Percentiles rank a stretch among this genome's conserved stretches.
Conservation (phyloP, 2,888 invertebrate species). For the Globia sparganii region DNA sequence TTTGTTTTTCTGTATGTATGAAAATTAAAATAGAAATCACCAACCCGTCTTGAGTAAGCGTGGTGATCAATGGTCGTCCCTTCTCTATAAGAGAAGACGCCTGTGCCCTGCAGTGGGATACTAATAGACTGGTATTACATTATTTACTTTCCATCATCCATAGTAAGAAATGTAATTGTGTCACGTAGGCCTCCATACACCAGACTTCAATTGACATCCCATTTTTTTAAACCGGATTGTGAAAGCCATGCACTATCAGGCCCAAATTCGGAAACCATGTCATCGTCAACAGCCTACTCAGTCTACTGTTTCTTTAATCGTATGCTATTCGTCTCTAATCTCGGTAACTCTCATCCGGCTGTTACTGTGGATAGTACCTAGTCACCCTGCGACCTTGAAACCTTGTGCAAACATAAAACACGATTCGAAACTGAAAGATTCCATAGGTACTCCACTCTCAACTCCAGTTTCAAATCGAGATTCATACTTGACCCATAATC, state of each 20-base stretch:
- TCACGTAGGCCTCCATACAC: too few relatives aligned
- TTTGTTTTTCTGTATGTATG: background rate
- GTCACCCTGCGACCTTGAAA: background rate
- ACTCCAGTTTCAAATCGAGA: background rate
- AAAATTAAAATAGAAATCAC: background rate
- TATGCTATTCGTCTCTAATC: background rate
- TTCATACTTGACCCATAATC: background rate
- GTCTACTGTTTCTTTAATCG: background rate
- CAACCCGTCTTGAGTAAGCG: background rate
- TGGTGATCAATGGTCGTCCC: background rate
- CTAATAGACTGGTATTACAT: background rate
- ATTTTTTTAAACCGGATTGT: background rate
- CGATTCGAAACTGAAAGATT: background rate
- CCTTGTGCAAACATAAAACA: background rate
- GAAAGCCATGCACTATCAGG: background rate
- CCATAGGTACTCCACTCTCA: background rate
- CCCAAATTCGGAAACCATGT: background rate
- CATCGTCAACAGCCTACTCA: background rate
- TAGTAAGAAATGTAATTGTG: background rate
- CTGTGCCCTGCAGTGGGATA: background rate
- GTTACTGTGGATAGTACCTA: background rate
- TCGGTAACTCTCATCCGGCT: background rate
- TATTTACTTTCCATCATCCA: background rate
- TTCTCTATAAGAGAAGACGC: background rate
- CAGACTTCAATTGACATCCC: too few relatives aligned